phyloP scores from a whole-genome alignment of 2,888 invertebrate genomes.

The Eilema griseolum region DNA sequence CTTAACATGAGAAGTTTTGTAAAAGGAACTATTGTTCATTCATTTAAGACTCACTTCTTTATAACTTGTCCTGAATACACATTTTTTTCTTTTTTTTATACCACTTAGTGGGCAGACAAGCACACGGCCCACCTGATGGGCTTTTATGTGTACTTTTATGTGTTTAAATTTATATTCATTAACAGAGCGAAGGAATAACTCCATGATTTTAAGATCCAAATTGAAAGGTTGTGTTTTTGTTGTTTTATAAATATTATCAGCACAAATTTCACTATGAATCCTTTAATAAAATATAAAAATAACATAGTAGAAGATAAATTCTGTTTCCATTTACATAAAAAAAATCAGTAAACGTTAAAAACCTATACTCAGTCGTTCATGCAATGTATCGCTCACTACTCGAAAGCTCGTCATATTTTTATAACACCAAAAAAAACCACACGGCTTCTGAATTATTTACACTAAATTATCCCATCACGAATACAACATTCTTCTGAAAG shows the following conservation, averaged over 20 bases:
- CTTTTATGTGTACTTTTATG: background rate
- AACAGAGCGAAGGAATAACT: background rate
- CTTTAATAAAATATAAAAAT: background rate
- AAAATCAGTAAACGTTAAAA: conserved; percentile 10
- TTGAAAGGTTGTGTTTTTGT: background rate
- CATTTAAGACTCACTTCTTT: background rate
- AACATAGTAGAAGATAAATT: background rate
- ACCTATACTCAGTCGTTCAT: conserved; percentile 16
- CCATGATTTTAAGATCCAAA: background rate
- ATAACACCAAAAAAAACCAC: conserved; percentile 20
- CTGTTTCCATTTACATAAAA: background rate
- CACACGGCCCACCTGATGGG: too few relatives aligned
- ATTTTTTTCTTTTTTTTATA: too few relatives aligned
- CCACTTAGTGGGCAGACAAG: too few relatives aligned
- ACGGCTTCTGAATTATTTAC: conserved; percentile 30
- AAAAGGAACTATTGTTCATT: background rate
- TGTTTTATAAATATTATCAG: too few relatives aligned
- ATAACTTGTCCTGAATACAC: background rate
- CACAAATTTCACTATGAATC: too few relatives aligned
- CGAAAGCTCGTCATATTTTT: conserved; percentile 23
- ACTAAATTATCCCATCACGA: conserved; percentile 42
- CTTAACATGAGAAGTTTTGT: background rate
- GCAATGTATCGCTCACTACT: conserved; percentile 19
- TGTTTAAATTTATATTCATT: background rate
- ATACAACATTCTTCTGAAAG: conserved; percentile 25